These are phyloP conservation scores for Uromys caudimaculatus DNA, from an alignment of 2,797 vertebrate genomes.

Conservation along the genomic window DNA sequence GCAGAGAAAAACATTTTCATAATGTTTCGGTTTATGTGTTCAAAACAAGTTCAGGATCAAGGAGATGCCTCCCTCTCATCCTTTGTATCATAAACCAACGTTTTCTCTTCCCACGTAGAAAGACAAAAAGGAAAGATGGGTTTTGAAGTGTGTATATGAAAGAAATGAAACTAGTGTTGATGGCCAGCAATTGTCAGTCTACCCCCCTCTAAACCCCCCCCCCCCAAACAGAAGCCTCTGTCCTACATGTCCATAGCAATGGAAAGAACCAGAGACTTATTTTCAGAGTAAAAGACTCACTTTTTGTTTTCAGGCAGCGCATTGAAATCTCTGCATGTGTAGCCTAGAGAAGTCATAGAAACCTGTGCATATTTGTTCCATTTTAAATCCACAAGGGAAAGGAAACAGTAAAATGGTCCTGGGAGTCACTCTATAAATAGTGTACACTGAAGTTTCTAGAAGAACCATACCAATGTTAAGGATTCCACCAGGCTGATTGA, in stretches of 20 bases:
- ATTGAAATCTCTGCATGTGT: not conserved
- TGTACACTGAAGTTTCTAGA: not conserved
- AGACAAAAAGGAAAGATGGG: not conserved
- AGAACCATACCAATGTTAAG: not conserved
- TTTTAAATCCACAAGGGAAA: not conserved
- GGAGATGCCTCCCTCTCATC: conserved; percentile 44
- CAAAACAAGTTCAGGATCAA: conserved; percentile 50
- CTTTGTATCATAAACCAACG: not conserved
- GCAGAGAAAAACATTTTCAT: conserved; percentile 55
- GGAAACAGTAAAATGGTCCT: not conserved
- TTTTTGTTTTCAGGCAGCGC: not conserved
- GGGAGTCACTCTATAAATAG: not conserved
- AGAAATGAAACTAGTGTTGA: not conserved
- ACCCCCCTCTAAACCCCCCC: not conserved
- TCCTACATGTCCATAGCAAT: not conserved
- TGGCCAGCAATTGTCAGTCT: not conserved
- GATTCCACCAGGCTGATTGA: not conserved
- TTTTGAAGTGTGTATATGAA: not conserved
- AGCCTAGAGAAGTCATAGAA: not conserved
- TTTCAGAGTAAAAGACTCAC: not conserved
- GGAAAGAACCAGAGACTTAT: not conserved
- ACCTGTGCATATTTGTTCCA: not conserved
- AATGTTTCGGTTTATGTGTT: conserved; percentile 51
- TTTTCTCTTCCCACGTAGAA: conserved; percentile 34
- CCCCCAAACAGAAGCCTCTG: not conserved